Evolutionary conservation across 64 coral and sea anemone species (phyloP), one percentile per base, ranked within the genome.

Genomic region (Astreopora myriophthalma): DNA sequence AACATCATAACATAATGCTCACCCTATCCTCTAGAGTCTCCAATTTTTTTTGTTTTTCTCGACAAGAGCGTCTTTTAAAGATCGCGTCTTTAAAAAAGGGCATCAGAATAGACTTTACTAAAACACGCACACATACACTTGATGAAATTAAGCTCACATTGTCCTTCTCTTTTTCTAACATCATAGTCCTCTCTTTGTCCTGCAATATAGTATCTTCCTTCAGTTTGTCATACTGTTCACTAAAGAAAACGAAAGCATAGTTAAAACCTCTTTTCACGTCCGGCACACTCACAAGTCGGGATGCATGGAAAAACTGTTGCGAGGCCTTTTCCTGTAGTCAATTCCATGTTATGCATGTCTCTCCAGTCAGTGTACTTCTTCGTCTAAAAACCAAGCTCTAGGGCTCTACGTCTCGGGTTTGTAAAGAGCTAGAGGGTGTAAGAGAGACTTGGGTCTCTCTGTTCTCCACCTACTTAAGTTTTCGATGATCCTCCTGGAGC

Each of bases 161-260:
- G 25, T 12, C 33, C 34, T 86, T 84, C 75, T 86, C 80, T 48
- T 85, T 55, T 68, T 92, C 79, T 30, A 92, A 75, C 22, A 42
- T 42, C 2, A n/a, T 19, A 17, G 65, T 35, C 9, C 79, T 14
- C 25, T 85, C 73, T 61, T 92, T 32, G 29, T 86, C 49, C 44
- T 92, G 90, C 23, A 85, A 48, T 14, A 22, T 84, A 20, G 75
- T 36, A 44, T 92, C 71, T 20, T 86, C 57, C 31, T 86, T 76
- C 35, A 92, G 22, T 44, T 86, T 86, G 4, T 92, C 48, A 29
- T 48, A 63, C 13, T 85, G 32, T 76, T 92, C 49, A 42, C 90
- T 86, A 23, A 36, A 38, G 46, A 52, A 51, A 52, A 52, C 8
- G 14, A 3, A 66, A 66, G 1, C 20, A n/a, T 66, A n/a, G 42